Conservation (phyloP, 2,888 invertebrate species). For the Conops quadrifasciatus region DNA sequence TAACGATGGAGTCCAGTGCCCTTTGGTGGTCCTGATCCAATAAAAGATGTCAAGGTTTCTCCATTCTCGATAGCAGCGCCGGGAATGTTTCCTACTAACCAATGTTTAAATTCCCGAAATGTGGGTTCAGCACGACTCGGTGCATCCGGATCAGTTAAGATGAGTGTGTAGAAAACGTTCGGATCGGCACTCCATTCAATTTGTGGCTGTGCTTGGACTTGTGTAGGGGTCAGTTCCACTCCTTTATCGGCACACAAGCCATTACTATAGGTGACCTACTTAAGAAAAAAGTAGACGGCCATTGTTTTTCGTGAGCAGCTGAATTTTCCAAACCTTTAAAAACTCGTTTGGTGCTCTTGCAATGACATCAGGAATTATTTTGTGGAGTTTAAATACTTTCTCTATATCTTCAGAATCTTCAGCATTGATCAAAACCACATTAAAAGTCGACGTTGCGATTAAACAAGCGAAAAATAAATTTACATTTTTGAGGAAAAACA, state of each 20-base stretch:
- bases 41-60: constrained; percentile 79
- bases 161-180: constrained; percentile 57
- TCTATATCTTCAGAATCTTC: constrained; percentile 34
- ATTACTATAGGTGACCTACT: constrained; percentile 52
- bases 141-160: constrained; percentile 81
- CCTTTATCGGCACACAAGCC: constrained; percentile 70
- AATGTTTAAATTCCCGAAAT: constrained; percentile 89
- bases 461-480: constrained; percentile 21
- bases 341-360: constrained; percentile 52
- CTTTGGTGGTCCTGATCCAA: constrained; percentile 85
- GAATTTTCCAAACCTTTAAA: constrained; percentile 34
- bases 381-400: constrained; percentile 41
- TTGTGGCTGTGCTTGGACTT: constrained; percentile 63
- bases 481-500: neutral
- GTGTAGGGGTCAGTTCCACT: constrained; percentile 78
- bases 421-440: constrained; percentile 7
- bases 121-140: constrained; percentile 82
- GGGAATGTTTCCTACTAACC: constrained; percentile 89
- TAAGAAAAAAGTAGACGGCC: neutral
- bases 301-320: neutral
- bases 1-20: constrained; percentile 82
- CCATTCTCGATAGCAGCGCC: constrained; percentile 76
- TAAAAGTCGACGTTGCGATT: neutral
- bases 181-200: constrained; percentile 56
- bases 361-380: constrained; percentile 56